Percentiles rank a stretch among this genome's conserved stretches.
These are phyloP conservation scores for Anagyrus pseudococci DNA, from an alignment of 2,888 invertebrate genomes.

Conservation along the genomic window DNA sequence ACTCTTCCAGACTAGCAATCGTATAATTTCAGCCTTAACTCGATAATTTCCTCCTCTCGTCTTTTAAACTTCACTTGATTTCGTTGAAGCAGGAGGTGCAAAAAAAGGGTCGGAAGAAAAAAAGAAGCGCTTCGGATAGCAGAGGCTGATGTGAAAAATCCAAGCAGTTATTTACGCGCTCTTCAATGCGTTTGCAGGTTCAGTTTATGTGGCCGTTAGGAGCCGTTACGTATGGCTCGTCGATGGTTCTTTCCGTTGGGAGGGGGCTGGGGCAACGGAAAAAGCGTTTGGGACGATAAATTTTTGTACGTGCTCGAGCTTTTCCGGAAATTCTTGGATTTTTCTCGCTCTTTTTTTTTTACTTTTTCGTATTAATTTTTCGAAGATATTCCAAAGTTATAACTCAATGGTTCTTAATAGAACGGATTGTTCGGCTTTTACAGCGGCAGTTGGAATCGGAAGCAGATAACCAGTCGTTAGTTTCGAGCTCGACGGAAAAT, in stretches of 20 bases:
- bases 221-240: slow-evolving; percentile 12
- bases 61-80: too few relatives aligned
- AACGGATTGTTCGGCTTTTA: slow-evolving; percentile 12
- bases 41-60: too few relatives aligned
- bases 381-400: slow-evolving; percentile 23
- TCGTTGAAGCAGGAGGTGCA: too few relatives aligned
- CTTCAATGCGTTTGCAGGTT: too few relatives aligned
- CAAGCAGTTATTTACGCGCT: too few relatives aligned
- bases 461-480: neutral
- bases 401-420: slow-evolving; percentile 13
- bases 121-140: too few relatives aligned
- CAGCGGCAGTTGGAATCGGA: neutral
- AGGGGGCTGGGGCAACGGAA: neutral
- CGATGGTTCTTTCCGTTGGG: neutral
- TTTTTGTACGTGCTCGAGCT: slow-evolving; percentile 4
- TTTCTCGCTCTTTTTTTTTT: neutral
- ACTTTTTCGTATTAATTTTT: slow-evolving; percentile 19
- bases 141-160: too few relatives aligned
- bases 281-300: slow-evolving; percentile 18
- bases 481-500: neutral
- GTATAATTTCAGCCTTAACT: too few relatives aligned
- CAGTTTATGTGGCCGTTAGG: too few relatives aligned
- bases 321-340: neutral
- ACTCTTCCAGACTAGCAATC: too few relatives aligned
- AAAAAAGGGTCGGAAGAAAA: too few relatives aligned